Base-by-base conservation (phyloP, 2,797 vertebrate genomes). In the Poeciliopsis paucimaculata region DNA sequence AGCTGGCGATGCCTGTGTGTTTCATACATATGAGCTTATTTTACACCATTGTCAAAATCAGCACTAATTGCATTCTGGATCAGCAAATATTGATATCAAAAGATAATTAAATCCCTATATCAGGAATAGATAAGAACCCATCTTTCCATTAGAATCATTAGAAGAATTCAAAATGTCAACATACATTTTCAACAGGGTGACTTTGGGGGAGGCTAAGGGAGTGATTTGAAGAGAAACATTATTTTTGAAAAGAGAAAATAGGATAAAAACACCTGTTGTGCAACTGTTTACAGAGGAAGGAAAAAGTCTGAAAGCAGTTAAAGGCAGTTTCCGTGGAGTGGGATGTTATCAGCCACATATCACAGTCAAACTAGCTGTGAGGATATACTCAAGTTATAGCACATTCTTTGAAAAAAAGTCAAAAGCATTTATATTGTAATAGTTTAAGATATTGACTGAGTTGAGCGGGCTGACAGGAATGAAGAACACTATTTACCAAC, bases 131-230 rank as follows among this genome's bases (percentile, higher is more conserved):
- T n/a, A 46, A 72, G 68, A 46, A 16, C 43, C 43, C 41, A 72
- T 46, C 41, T 85, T 80, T 46, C 49, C 12, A 68, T 46, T 78
- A 82, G 78, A 62, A 79, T 64, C 39, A 9, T 55, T 16, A 76
- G 75, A 75, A 71, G 13, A 68, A 79, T 91, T 90, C 91, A 94
- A 91, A 93, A 94, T 94, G 92, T 87, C 91, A 89, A 43, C 47
- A 87, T 82, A 90, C 89, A 64, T 70, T 75, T 64, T 82, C 13
- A 51, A 81, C 78, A 81, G 80, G 73, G 79, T 85, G 85, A 86
- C 68, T 75, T 88, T 89, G 88, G 41, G 45, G 70, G 78, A 26
- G 77, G 72, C 73, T 79, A 87, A 84, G 77, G 79, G 82, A 81
- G 87, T 90, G 89, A 75, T 78, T 81, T 75, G 84, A 83, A 82